phyloP scores from a whole-genome alignment of 35 echinoderm and acorn worm genomes.

The Hemicentrotus pulcherrimus region DNA sequence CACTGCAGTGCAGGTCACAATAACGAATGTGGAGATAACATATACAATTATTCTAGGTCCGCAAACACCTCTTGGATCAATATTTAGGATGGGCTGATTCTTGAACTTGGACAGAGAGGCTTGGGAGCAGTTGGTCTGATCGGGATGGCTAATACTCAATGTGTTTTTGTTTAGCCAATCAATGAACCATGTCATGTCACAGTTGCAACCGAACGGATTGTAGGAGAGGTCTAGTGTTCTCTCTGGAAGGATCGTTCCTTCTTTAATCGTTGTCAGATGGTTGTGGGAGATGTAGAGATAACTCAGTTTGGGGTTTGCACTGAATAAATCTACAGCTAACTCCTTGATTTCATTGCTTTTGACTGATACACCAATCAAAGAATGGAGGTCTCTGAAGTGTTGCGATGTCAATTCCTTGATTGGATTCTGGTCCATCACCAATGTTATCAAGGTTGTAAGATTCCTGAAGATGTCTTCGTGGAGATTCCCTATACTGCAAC shows the following conservation, averaged over 20 bases:
- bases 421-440: background rate
- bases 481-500: background rate
- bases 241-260: slow-evolving; percentile 24
- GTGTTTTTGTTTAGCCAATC: background rate
- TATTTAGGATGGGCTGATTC: background rate
- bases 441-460: background rate
- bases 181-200: background rate
- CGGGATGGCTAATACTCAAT: background rate
- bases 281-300: background rate
- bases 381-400: background rate
- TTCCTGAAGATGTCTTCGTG: slow-evolving; percentile 10
- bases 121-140: slow-evolving; percentile 18
- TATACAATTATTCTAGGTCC: background rate
- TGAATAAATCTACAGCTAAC: background rate
- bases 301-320: background rate
- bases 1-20: background rate
- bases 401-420: background rate
- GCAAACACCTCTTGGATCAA: slow-evolving; percentile 15
- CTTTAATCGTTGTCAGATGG: background rate
- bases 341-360: background rate
- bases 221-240: background rate
- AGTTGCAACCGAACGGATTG: slow-evolving; percentile 25
- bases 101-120: slow-evolving; percentile 1
- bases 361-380: background rate
- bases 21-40: background rate